Base-by-base conservation (phyloP, 2,113 vertebrate species). In the Callionymus lyra region DNA sequence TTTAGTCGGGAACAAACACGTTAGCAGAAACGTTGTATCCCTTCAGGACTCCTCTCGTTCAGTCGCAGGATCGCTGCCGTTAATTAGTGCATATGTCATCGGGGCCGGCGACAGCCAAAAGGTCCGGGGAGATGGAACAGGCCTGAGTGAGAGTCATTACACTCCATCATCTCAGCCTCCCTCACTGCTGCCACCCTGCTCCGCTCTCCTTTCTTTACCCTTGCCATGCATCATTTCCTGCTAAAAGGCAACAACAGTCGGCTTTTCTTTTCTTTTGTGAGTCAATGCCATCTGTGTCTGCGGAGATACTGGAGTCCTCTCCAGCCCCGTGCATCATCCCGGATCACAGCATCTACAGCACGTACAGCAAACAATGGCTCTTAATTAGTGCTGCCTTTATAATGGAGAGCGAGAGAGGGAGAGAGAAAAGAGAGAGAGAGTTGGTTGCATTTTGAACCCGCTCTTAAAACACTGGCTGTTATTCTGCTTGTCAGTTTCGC, bases 51-150 rank as follows among this genome's bases (percentile, higher is more conserved):
- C 45, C 27, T 16, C 36, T 56, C 13, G 45, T 70, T 34, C 47
- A 69, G 45, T 34, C 37, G 41, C 44, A 57, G 41, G 59, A 38
- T 66, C 50, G 43, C 65, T 50, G 27, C 41, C 52, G 55, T 76
- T 79, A 77, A 82, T 81, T 74, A 71, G 66, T 65, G 64, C 70
- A 71, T 78, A 79, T 72, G 70, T 82, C 77, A 76, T 71, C 48
- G 53, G 73, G n/a, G 58, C 49, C 63, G 53, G 63, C 41, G 66
- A 76, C 70, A 74, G 72, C 66, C 69, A 71, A 63, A n/a, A 67
- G 76, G 72, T 78, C 74, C 67, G 68, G 51, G 55, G 70, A 79
- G 72, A 68, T 70, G 41, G 58, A 69, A 52, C 66, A 38, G 50
- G 68, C 44, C 56, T 51, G 43, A 53, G 64, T 49, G 54, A 66